Conservation (phyloP, 2,797 vertebrate genomes). For the Pseudotriccus pelzelni region DNA sequence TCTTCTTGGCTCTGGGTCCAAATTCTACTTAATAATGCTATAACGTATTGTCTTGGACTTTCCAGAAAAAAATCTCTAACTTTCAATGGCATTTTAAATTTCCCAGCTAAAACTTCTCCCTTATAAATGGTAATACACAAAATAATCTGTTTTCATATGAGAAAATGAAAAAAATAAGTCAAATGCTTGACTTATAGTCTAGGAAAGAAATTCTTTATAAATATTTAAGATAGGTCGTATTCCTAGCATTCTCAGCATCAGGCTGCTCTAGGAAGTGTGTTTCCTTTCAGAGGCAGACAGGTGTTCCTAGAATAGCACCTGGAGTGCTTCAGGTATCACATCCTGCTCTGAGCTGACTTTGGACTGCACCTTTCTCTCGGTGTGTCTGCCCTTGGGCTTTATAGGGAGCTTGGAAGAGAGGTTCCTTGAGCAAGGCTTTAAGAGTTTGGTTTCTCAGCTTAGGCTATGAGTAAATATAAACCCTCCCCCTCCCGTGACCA, state of each 20-base stretch:
- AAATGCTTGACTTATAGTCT: background rate
- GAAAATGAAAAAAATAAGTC: background rate
- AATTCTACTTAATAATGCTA: background rate
- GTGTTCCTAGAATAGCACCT: too few relatives aligned
- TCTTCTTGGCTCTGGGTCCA: background rate
- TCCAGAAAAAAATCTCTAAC: background rate
- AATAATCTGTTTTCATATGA: background rate
- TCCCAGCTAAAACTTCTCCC: background rate
- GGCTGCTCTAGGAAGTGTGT: too few relatives aligned
- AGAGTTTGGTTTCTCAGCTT: too few relatives aligned
- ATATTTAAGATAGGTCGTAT: background rate
- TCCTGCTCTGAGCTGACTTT: too few relatives aligned
- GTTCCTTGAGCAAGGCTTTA: too few relatives aligned
- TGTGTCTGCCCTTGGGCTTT: too few relatives aligned
- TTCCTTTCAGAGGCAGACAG: too few relatives aligned
- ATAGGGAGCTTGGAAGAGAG: too few relatives aligned
- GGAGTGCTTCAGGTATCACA: too few relatives aligned
- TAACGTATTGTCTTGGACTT: background rate
- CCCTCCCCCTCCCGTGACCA: too few relatives aligned
- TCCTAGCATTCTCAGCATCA: background rate
- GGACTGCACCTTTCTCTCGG: too few relatives aligned
- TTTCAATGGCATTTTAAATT: background rate
- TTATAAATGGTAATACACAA: background rate
- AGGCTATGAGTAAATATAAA: too few relatives aligned
- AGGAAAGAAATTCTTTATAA: background rate